Conservation (phyloP, 2,797 vertebrate genomes). For the Enteromius paludinosus region DNA sequence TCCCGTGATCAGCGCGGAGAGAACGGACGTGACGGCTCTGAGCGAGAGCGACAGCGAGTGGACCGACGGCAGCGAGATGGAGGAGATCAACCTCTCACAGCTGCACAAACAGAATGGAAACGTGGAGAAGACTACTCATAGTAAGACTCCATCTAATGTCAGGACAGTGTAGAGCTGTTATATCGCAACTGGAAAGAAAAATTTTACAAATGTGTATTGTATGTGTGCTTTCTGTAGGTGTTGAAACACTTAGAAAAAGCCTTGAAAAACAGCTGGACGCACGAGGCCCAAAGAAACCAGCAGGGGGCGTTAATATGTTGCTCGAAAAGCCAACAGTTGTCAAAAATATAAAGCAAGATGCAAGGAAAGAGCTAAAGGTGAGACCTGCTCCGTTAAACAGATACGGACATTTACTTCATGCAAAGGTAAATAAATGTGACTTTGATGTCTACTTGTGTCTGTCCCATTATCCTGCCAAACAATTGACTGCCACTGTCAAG, state of each 20-base stretch:
- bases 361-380: constrained; percentile 74
- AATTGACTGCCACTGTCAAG: no score
- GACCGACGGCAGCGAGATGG: constrained; percentile 75
- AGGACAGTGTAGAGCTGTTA: background rate
- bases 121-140: constrained; percentile 59
- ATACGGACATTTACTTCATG: background rate
- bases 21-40: constrained; percentile 45
- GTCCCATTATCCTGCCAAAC: no score
- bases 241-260: constrained; percentile 66
- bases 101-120: constrained; percentile 71
- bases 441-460: no score
- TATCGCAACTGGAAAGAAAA: background rate
- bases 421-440: background rate
- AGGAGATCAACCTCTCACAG: constrained; percentile 69
- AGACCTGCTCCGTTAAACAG: constrained; percentile 48
- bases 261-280: constrained; percentile 71
- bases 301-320: constrained; percentile 72
- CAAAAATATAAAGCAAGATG: constrained; percentile 61
- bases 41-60: constrained; percentile 69
- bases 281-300: constrained; percentile 66
- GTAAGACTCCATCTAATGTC: constrained; percentile 40
- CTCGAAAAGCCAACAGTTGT: constrained; percentile 45
- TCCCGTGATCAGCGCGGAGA: constrained; percentile 23
- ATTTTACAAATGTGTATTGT: background rate
- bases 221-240: constrained; percentile 40